A percentile compares a stretch with the other conserved stretches of the same genome.
Conservation (phyloP, 2,113 vertebrate species). For the Columbina picui region DNA sequence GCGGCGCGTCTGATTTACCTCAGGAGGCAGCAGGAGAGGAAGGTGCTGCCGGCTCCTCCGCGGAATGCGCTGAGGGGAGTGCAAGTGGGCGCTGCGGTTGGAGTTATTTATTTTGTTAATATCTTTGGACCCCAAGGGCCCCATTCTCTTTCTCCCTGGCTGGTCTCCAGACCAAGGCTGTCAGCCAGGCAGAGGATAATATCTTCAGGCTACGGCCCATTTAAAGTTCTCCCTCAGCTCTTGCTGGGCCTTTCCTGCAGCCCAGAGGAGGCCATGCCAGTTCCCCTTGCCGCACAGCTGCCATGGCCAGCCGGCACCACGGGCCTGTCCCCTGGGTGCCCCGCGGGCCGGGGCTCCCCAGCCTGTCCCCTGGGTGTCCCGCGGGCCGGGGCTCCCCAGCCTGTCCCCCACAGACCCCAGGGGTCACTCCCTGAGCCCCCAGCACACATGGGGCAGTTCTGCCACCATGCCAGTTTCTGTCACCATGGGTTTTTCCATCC, state of each 20-base stretch:
- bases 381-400: background rate
- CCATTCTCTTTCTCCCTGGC: slow-evolving; percentile 40
- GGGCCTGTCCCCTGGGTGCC: background rate
- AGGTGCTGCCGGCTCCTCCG: background rate
- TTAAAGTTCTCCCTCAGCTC: slow-evolving; percentile 18
- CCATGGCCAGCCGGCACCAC: background rate
- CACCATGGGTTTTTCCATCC: rapidly evolving
- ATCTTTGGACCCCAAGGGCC: slow-evolving; percentile 1
- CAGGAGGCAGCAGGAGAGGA: background rate
- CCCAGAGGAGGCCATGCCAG: background rate
- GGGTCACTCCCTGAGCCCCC: background rate
- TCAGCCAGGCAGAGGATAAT: background rate
- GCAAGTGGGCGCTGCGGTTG: background rate
- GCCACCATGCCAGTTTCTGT: background rate
- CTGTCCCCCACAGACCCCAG: rapidly evolving
- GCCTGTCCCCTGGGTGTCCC: background rate
- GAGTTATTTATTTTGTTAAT: slow-evolving; percentile 45
- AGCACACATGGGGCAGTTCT: background rate
- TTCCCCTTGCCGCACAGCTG: rapidly evolving
- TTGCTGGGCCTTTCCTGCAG: background rate
- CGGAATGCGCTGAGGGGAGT: slow-evolving; percentile 6
- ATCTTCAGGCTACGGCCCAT: slow-evolving; percentile 12
- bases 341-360: too few species aligned
- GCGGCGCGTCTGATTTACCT: background rate
- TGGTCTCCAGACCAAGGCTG: slow-evolving; percentile 48